phyloP scores from a whole-genome alignment of 2,113 vertebrate genomes.

The Hippolais icterina region DNA sequence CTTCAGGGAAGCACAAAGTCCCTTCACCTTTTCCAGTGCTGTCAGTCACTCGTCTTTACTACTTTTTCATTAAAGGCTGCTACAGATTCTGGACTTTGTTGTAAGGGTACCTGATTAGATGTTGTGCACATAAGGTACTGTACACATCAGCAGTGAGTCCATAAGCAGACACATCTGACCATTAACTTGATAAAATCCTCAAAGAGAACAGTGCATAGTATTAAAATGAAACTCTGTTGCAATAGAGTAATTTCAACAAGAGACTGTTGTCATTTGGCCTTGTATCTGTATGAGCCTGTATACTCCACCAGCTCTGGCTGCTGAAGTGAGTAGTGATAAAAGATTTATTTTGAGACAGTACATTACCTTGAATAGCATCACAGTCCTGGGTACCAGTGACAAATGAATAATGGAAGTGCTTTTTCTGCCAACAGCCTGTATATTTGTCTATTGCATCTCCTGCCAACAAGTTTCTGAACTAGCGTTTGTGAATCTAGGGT shows the following conservation, averaged over 20 bases:
- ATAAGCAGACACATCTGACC: background rate
- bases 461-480: constrained; percentile 24
- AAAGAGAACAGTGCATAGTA: background rate
- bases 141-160: background rate
- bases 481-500: background rate
- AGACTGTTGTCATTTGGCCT: background rate
- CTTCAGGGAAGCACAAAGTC: background rate
- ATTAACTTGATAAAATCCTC: background rate
- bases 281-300: background rate
- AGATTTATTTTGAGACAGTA: constrained; percentile 51
- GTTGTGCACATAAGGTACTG: background rate
- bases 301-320: background rate
- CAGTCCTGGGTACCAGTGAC: constrained; percentile 6
- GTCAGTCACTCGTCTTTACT: background rate
- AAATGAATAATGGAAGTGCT: constrained; percentile 47
- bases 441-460: constrained; percentile 21
- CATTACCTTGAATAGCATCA: constrained; percentile 58
- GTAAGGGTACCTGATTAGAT: background rate
- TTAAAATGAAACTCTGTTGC: background rate
- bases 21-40: background rate
- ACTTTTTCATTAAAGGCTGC: background rate
- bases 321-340: constrained; percentile 31
- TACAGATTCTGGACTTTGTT: background rate
- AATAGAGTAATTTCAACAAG: background rate
- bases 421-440: constrained; percentile 17